Percentiles rank a stretch among this genome's conserved stretches.
Conservation (phyloP, 2,113 vertebrate species). For the Turdus rufiventris region DNA sequence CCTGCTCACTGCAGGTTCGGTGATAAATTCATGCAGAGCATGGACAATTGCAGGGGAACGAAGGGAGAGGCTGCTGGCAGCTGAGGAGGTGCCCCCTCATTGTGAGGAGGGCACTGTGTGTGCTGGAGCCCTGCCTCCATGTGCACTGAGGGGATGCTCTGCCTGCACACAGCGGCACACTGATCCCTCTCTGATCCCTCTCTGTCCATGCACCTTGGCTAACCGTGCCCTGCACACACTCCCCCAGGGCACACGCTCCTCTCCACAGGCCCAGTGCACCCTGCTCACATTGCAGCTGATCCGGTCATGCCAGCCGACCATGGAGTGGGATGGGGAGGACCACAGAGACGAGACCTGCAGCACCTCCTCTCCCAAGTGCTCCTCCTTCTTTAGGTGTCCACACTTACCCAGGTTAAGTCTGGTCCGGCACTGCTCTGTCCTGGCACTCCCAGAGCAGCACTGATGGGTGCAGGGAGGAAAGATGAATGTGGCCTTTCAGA, state of each 20-base stretch:
- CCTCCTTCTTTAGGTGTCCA: not conserved
- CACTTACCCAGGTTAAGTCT: not conserved
- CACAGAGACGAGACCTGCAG: not conserved
- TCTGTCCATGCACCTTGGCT: too few relatives aligned
- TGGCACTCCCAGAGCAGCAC: not conserved
- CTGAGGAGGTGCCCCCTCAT: not conserved
- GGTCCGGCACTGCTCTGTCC: not conserved
- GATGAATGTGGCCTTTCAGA: not conserved
- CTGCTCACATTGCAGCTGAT: not conserved
- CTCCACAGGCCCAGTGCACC: not conserved
- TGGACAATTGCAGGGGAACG: not conserved
- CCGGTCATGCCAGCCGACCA: not conserved
- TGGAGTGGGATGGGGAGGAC: not conserved
- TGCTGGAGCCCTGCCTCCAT: not conserved
- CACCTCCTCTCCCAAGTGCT: not conserved
- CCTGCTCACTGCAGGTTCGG: slow-evolving; percentile 8
- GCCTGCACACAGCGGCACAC: accelerated
- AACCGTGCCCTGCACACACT: not conserved
- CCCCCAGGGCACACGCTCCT: too few relatives aligned
- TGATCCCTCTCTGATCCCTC: not conserved
- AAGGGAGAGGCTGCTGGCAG: not conserved
- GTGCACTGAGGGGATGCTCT: not conserved
- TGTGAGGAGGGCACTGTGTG: not conserved
- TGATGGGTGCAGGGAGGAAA: not conserved
- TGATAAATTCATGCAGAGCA: slow-evolving; percentile 42